These are phyloP conservation scores for Champsocephalus esox DNA, from an alignment of 2,797 vertebrate genomes.

Conservation along the genomic window DNA sequence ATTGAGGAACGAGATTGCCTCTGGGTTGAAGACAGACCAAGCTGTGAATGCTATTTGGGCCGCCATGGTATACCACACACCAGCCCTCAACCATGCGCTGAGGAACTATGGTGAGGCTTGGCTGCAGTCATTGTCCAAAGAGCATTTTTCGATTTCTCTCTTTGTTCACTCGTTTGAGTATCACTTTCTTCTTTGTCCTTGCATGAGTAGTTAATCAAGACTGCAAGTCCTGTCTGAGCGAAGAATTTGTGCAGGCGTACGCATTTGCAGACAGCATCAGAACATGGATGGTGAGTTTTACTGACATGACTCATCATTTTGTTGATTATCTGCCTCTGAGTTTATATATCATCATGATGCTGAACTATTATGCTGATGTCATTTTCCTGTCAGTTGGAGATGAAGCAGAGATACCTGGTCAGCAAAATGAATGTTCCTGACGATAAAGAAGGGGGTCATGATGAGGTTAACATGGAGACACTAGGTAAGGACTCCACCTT, in stretches of 20 bases:
- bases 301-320: background rate
- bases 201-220: constrained; percentile 87
- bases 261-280: constrained; percentile 93
- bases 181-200: constrained; percentile 41
- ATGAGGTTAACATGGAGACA: constrained; percentile 90
- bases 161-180: background rate
- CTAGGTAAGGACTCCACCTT: constrained; percentile 85
- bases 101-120: constrained; percentile 89
- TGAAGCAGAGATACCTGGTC: constrained; percentile 94
- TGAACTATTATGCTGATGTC: background rate
- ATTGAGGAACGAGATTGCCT: constrained; percentile 90
- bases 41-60: constrained; percentile 98
- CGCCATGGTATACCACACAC: constrained; percentile 96
- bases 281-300: constrained; percentile 96
- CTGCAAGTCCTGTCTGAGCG: constrained; percentile 86
- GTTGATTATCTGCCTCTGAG: background rate
- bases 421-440: constrained; percentile 86
- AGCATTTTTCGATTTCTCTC: no score
- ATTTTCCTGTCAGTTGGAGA: constrained; percentile 88
- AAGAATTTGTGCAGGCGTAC: constrained; percentile 94
- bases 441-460: constrained; percentile 81
- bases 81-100: constrained; percentile 90
- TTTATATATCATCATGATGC: background rate
- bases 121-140: background rate
- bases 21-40: constrained; percentile 93